Percentiles rank a stretch among this genome's conserved stretches.
Evolutionary conservation across 2,797 vertebrate species (phyloP).

Genomic region (Coregonus suidteri): DNA sequence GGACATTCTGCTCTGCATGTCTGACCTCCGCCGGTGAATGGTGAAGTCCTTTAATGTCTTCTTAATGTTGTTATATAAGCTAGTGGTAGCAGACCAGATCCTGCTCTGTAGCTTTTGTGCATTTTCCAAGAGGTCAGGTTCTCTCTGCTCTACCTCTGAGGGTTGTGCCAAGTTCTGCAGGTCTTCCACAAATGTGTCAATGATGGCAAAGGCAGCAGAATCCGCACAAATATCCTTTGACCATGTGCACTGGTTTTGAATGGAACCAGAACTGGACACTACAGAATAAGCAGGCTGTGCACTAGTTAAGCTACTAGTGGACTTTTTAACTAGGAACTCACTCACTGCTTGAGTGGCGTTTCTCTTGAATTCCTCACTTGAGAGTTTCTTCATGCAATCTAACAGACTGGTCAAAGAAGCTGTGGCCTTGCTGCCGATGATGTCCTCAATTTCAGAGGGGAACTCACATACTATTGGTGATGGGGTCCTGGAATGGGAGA

Average conservation of each 20-base stretch:
- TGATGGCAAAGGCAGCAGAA: background rate
- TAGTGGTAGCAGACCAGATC: background rate
- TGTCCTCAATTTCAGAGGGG: background rate
- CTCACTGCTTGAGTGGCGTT: background rate
- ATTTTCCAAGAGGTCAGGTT: background rate
- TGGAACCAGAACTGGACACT: background rate
- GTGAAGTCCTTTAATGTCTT: background rate
- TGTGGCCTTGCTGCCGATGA: background rate
- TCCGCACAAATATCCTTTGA: background rate
- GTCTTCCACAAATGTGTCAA: background rate
- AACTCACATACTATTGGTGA: background rate
- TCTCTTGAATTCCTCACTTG: background rate
- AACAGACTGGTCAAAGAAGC: background rate
- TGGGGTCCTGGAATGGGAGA: background rate
- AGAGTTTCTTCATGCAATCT: background rate
- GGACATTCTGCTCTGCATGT: background rate
- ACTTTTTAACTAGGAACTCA: background rate
- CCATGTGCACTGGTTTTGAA: background rate
- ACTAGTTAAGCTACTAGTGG: background rate
- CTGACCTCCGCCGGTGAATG: background rate
- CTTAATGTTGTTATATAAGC: background rate
- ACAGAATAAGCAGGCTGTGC: background rate
- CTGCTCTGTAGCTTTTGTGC: background rate
- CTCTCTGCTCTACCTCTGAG: background rate
- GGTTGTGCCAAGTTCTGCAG: background rate